Evolutionary conservation across 2,888 invertebrate genomes (phyloP), one percentile per base, ranked within the genome.

Genomic region (Scaptomyza polygonia): DNA sequence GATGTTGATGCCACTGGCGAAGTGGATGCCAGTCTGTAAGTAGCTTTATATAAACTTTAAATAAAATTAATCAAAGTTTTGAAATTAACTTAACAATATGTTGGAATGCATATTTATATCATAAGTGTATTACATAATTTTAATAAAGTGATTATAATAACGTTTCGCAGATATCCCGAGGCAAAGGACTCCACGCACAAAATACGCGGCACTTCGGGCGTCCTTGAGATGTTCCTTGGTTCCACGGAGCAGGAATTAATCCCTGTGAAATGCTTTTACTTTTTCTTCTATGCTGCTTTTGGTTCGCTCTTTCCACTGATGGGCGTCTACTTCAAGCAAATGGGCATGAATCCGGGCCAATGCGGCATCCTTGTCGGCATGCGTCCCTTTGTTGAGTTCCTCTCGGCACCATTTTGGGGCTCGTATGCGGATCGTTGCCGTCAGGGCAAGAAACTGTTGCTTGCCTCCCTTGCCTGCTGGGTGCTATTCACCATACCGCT

Each of bases 271-370:
- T 96, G 97, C 21, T 99, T 99, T 92, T 99, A 99, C 92, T 99
- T 99, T 93, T 99, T 99, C 94, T 99, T 99, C 93, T 99, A 99
- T 92, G 98, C 99, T 42, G 99, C 99, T 1, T 99, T 99, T 91
- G 99, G 99, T 6, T 98, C 98, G 0, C 94, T 99, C 14, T 99
- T 99, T 91, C 99, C 99, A 0, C 93, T 99, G 68, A 97, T 99
- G 96, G 99, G 98, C 36, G 97, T 99, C 45, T 99, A 99, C 93
- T 99, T 99, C 93, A 99, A 99, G 93, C 99, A 99, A 93, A 96
- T 99, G 95, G 98, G 98, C 66, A 98, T 99, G 98, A 99, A 98
- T 92, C 97, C 99, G 1, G 96, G 96, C 16, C 98, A 99, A 91
- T 97, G 97, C 89, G 98, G 98, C 6, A 93, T 97, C 59, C 93